Evolutionary conservation across 2,797 vertebrate species (phyloP).

Genomic region (Cossypha polioptera): DNA sequence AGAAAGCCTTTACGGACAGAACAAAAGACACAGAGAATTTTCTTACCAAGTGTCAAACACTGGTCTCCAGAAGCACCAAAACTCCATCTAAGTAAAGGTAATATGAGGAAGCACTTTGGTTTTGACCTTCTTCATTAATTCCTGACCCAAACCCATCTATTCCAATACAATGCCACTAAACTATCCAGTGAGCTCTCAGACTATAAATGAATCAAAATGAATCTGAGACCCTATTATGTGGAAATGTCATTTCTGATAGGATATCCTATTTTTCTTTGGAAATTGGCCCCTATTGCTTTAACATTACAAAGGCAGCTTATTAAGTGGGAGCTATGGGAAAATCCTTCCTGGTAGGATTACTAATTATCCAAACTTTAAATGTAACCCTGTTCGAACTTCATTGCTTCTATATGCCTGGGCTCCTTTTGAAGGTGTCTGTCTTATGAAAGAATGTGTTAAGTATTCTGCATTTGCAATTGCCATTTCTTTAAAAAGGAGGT

Average conservation of each 20-base stretch:
- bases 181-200: slow-evolving; percentile 5
- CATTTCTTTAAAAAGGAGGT: neutral
- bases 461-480: neutral
- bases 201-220: slow-evolving; percentile 58
- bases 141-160: slow-evolving; percentile 32
- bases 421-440: slow-evolving; percentile 6
- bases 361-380: slow-evolving; percentile 37
- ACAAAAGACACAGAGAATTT: neutral
- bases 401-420: neutral
- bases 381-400: neutral
- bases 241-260: slow-evolving; percentile 38
- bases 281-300: slow-evolving; percentile 37
- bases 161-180: slow-evolving; percentile 19
- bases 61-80: neutral
- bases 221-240: slow-evolving; percentile 36
- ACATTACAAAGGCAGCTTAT: slow-evolving; percentile 28
- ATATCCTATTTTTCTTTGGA: slow-evolving; percentile 48
- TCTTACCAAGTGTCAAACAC: neutral
- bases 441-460: neutral
- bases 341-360: slow-evolving; percentile 31
- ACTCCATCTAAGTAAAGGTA: neutral
- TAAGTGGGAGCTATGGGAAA: slow-evolving; percentile 8
- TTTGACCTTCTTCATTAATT: slow-evolving; percentile 50
- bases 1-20: neutral
- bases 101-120: neutral